Conservation (phyloP, 1,140 invertebrate species). For the Sipha flava region DNA sequence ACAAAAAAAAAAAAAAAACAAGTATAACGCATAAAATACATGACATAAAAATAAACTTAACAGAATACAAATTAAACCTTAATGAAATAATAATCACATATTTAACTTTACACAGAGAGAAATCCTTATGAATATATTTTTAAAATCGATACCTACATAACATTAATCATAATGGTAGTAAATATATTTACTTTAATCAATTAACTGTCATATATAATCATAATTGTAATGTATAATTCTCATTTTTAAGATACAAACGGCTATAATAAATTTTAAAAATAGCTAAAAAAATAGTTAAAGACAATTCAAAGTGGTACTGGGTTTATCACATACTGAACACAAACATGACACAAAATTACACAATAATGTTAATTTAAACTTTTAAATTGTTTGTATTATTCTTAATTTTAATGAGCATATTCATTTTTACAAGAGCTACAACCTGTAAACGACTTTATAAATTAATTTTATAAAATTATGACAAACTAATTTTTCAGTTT, state of each 20-base stretch:
- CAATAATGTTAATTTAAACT: background rate
- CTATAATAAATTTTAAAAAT: background rate
- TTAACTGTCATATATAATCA: background rate
- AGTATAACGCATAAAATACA: slow-evolving; percentile 10
- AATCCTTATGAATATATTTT: background rate
- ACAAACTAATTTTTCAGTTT: background rate
- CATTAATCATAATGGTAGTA: background rate
- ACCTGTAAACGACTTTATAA: background rate
- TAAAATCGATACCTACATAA: slow-evolving; percentile 15
- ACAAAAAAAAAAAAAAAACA: background rate
- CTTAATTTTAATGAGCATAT: slow-evolving; percentile 22
- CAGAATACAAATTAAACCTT: slow-evolving; percentile 11
- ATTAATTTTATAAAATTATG: background rate
- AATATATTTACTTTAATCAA: background rate
- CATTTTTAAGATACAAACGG: background rate
- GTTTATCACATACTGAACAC: slow-evolving; percentile 30
- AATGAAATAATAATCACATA: slow-evolving; percentile 7
- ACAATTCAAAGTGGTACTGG: background rate
- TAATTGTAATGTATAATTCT: background rate
- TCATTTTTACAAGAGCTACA: background rate
- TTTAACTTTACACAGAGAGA: background rate
- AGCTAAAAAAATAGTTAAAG: slow-evolving; percentile 1
- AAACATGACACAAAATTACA: slow-evolving; percentile 24
- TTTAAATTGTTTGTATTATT: background rate
- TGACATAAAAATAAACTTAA: slow-evolving; percentile 29